Percentiles rank a stretch among this genome's conserved stretches.
phyloP scores from a whole-genome alignment of 2,888 invertebrate species.

The Ornithoptera alexandrae region DNA sequence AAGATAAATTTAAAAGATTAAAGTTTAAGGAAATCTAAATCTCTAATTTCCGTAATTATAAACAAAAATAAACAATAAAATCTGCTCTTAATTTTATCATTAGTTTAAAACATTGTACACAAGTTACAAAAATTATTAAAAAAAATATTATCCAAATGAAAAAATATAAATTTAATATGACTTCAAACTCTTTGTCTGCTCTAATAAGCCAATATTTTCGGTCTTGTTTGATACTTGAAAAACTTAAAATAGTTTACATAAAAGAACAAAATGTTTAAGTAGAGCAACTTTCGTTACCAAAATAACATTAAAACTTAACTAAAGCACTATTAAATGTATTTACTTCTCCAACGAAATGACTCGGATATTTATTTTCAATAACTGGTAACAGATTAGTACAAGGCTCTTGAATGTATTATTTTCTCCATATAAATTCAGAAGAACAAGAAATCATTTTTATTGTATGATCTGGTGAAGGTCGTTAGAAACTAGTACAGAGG shows the following conservation, averaged over 20 bases:
- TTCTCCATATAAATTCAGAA: too few species aligned
- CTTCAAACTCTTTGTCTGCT: not conserved
- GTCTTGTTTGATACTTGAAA: not conserved
- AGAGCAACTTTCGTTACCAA: not conserved
- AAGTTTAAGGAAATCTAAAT: too few species aligned
- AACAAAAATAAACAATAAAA: too few species aligned
- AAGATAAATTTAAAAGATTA: too few species aligned
- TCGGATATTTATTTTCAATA: conserved; percentile 14
- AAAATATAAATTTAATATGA: not conserved
- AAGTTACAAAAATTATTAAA: not conserved
- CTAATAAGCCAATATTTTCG: not conserved
- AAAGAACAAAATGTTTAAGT: not conserved
- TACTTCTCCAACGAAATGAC: conserved; percentile 2
- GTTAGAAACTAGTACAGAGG: too few species aligned
- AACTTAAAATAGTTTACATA: not conserved
- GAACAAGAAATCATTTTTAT: too few species aligned
- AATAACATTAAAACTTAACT: not conserved
- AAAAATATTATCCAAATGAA: too few species aligned
- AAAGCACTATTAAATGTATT: not conserved
- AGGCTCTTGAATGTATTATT: not conserved
- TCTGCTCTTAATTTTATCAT: not conserved
- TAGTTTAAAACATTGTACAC: not conserved
- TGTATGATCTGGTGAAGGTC: too few species aligned
- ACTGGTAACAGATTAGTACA: not conserved
- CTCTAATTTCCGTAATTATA: too few species aligned